Evolutionary conservation across 2,113 vertebrate genomes (phyloP).

Genomic region (Mesitornis unicolor): DNA sequence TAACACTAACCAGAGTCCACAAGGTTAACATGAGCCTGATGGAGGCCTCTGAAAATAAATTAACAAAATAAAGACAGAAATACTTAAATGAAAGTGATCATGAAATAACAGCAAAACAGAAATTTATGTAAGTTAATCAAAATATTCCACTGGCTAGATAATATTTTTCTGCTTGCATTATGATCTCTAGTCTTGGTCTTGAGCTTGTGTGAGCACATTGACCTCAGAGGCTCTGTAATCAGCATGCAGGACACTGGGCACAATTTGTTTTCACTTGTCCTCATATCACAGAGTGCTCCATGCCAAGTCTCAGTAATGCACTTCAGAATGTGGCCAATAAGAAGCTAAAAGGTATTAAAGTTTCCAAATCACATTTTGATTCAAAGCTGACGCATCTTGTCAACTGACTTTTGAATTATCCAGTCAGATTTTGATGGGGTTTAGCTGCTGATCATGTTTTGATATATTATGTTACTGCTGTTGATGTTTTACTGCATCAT

Average conservation of each 20-base stretch:
- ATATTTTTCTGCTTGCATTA: background rate
- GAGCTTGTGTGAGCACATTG: background rate
- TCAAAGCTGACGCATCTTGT: background rate
- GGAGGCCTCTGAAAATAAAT: background rate
- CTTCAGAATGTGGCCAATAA: background rate
- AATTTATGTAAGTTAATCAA: background rate
- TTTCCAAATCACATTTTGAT: constrained; percentile 14
- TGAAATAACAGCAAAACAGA: background rate
- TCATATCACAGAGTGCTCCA: background rate
- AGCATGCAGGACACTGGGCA: background rate
- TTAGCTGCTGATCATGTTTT: background rate
- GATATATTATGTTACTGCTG: background rate
- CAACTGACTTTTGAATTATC: background rate
- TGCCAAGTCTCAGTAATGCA: background rate
- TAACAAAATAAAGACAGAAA: background rate
- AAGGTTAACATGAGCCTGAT: background rate
- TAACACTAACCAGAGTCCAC: background rate
- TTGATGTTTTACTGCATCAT: background rate
- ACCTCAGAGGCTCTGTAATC: background rate
- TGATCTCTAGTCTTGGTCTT: background rate
- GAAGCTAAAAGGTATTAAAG: background rate
- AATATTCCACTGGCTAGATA: background rate
- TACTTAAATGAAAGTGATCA: background rate
- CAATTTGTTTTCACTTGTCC: background rate
- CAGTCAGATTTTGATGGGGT: background rate